Evolutionary conservation across 2,797 vertebrate genomes (phyloP).

Genomic region (Chloroceryle amazona): DNA sequence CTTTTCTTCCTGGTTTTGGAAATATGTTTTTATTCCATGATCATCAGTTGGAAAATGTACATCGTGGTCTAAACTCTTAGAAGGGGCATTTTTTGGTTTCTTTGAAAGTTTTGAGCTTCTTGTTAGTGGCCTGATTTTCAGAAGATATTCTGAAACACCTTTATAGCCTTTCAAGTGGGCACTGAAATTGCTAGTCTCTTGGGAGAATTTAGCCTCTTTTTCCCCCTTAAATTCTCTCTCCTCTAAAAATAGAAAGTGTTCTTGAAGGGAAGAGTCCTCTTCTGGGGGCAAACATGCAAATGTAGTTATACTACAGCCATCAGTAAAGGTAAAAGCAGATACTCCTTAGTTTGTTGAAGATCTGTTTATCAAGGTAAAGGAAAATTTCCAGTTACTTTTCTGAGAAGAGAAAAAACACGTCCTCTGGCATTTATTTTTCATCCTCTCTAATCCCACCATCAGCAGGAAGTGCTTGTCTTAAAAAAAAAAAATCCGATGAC

Average conservation of each 20-base stretch:
- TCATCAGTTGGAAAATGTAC: conserved; percentile 38
- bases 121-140: conserved; percentile 42
- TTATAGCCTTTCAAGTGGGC: conserved; percentile 60
- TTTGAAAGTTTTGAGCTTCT: conserved; percentile 45
- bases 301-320: not conserved
- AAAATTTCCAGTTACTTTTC: not conserved
- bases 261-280: not conserved
- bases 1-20: conserved; percentile 56
- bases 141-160: conserved; percentile 61
- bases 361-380: not conserved
- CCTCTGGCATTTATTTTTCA: not conserved
- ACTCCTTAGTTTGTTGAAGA: not conserved
- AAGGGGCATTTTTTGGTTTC: conserved; percentile 52
- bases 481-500: not conserved
- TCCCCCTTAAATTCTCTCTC: not conserved
- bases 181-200: conserved; percentile 7
- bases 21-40: conserved; percentile 63
- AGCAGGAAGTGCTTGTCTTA: not conserved
- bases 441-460: not conserved
- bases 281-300: not conserved
- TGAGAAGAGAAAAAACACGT: not conserved
- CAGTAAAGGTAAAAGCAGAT: not conserved
- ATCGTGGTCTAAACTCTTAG: conserved; percentile 59
- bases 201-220: not conserved
- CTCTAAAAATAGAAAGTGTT: conserved; percentile 58